These are phyloP conservation scores for Muscidifurax raptorellus DNA, from an alignment of 1,140 invertebrate species.

Conservation along the genomic window DNA sequence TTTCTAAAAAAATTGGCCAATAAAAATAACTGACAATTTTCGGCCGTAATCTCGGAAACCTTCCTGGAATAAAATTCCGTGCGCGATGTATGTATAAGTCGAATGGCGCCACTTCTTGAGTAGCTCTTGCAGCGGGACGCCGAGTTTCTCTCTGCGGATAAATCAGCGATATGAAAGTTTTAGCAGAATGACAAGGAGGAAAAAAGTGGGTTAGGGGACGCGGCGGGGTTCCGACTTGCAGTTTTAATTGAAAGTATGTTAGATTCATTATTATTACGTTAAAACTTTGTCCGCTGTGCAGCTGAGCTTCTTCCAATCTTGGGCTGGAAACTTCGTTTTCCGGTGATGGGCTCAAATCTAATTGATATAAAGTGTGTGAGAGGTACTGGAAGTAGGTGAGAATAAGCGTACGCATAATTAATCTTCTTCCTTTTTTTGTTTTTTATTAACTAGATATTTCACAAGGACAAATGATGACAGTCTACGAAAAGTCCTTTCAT, in stretches of 20 bases:
- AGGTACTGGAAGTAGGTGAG: background rate
- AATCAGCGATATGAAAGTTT: constrained; percentile 44
- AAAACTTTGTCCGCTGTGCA: background rate
- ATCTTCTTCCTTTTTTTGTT: constrained; percentile 12
- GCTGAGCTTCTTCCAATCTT: background rate
- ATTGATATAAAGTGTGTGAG: background rate
- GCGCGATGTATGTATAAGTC: too few species aligned
- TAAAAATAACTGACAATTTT: constrained; percentile 47
- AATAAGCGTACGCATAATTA: background rate
- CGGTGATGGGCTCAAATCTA: background rate
- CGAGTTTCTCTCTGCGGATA: constrained; percentile 46
- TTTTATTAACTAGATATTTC: constrained; percentile 52
- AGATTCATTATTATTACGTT: background rate
- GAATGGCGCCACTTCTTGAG: background rate
- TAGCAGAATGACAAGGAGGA: constrained; percentile 9
- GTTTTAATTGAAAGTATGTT: constrained; percentile 20
- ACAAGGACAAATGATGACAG: constrained; percentile 46
- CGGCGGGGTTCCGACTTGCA: background rate
- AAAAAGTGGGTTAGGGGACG: constrained; percentile 24
- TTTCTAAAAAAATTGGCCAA: constrained; percentile 46
- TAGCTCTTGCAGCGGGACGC: constrained; percentile 8
- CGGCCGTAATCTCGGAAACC: constrained; percentile 13
- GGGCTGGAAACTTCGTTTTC: too few species aligned
- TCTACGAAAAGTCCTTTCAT: constrained; percentile 46
- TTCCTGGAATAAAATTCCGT: constrained; percentile 32